These are phyloP conservation scores for Colistium nudipinnis DNA, from an alignment of 2,113 vertebrate genomes.

Conservation along the genomic window DNA sequence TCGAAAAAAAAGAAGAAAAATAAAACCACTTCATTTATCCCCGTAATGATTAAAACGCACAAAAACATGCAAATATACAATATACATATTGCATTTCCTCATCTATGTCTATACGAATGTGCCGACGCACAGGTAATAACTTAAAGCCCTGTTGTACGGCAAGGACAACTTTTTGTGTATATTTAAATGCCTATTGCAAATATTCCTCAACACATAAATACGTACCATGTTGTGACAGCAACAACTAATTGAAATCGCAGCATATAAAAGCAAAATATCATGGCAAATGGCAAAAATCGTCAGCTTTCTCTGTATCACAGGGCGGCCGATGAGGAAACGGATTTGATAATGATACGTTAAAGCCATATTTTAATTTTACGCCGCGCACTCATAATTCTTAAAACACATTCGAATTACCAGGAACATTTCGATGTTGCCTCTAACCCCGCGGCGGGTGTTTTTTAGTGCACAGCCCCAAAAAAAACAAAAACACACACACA, in stretches of 20 bases:
- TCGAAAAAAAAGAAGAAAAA: too few relatives aligned
- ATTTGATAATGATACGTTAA: too few relatives aligned
- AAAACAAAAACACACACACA: too few relatives aligned
- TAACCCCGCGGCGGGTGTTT: too few relatives aligned
- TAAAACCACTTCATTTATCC: constrained; percentile 37
- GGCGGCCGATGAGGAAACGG: too few relatives aligned
- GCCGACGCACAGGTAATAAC: constrained; percentile 10
- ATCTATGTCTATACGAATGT: constrained; percentile 2
- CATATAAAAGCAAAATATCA: neutral
- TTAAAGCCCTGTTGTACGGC: constrained; percentile 10
- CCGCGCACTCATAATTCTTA: too few relatives aligned
- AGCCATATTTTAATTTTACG: too few relatives aligned
- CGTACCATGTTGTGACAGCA: constrained; percentile 7
- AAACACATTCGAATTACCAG: too few relatives aligned
- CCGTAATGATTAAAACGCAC: constrained; percentile 7
- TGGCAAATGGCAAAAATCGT: neutral
- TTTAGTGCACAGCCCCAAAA: too few relatives aligned
- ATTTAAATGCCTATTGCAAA: constrained; percentile 10
- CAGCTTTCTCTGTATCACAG: neutral
- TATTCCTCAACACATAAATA: neutral
- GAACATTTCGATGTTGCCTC: too few relatives aligned
- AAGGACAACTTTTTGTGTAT: constrained; percentile 1
- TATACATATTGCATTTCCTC: constrained; percentile 10
- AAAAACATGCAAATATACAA: too few relatives aligned
- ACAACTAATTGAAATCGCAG: constrained; percentile 3